Base-by-base conservation (phyloP, 2,113 vertebrate genomes). In the Baryphthengus martii region DNA sequence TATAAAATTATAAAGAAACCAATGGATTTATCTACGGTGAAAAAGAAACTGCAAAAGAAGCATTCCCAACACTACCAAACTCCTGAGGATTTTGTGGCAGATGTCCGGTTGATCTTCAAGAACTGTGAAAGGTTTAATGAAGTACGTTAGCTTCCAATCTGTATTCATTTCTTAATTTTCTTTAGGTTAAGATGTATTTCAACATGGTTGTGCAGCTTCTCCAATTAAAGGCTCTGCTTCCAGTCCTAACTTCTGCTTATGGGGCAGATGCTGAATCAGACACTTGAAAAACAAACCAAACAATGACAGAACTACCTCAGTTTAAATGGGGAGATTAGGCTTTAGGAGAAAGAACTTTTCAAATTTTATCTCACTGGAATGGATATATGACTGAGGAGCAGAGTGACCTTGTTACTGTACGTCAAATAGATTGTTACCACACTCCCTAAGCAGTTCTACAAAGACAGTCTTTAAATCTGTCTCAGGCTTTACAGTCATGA, bases 121-220 rank as follows among this genome's bases (percentile, higher is more conserved):
- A 99, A 99, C 98, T 99, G 99, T 98, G 99, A 99, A 97, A 98
- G 98, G 97, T 99, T 99, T 98, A 99, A 99, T 93, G 99, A 99
- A 99, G 99, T 99, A 99, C 98, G 99, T 98, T 98, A 97, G 94
- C 97, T 98, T 98, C 96, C 91, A 97, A 97, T 93, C 95, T 95
- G 17, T 92, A 70, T 87, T 74, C 16, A 21, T 5, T 33, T 35
- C 28, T 52, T 28, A 45, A 45, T 37, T 63, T 20, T 55, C 31
- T 37, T 35, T 28, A 44, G 37, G 13, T 55, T 7, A 19, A 91
- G 62, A 12, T 62, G 65, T 50, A 26, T 68, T 77, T 86, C 49
- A 42, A 4, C 24, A 2, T 49, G 16, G 3, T 72, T 70, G 42
- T 89, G 61, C 70, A 91, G 59, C 58, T 90, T 70, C 49, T 89